Percentiles rank a stretch among this genome's conserved stretches.
Conservation (phyloP, 2,797 vertebrate genomes). For the Discoglossus pictus region DNA sequence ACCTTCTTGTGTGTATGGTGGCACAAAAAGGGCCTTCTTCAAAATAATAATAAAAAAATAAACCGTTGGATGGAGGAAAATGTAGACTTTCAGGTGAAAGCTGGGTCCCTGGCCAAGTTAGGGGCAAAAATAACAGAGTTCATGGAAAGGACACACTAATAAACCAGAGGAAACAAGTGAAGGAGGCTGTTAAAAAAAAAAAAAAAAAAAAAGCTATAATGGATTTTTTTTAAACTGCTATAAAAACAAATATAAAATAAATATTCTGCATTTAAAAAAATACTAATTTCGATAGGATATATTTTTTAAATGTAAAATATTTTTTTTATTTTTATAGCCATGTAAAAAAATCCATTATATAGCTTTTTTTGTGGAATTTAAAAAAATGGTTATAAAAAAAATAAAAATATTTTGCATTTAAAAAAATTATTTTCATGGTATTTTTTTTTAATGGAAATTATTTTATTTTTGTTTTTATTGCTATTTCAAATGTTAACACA, state of each 20-base stretch:
- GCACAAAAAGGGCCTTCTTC: conserved; percentile 24
- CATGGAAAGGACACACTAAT: conserved; percentile 39
- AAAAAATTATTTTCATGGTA: not conserved
- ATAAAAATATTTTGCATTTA: not conserved
- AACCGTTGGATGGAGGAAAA: conserved; percentile 5
- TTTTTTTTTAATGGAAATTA: too few species aligned
- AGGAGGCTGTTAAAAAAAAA: not conserved
- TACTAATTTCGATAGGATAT: not conserved
- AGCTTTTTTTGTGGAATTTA: too few species aligned
- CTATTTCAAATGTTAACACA: not conserved
- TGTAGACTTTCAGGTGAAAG: conserved; percentile 31
- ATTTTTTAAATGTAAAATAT: not conserved
- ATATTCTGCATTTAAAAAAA: too few species aligned
- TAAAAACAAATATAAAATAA: not conserved
- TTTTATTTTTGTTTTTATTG: not conserved
- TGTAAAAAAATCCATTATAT: too few species aligned
- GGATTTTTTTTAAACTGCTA: not conserved
- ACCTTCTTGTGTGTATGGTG: not conserved
- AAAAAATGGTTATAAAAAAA: too few species aligned
- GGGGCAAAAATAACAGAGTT: conserved; percentile 1
- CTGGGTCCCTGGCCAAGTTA: too few species aligned
- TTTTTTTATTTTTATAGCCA: too few species aligned
- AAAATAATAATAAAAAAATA: conserved; percentile 26
- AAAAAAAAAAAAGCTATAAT: conserved; percentile 13
- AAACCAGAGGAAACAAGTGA: conserved; percentile 2